Base-by-base conservation (phyloP, 2,888 invertebrate species). In the Athalia cordata region DNA sequence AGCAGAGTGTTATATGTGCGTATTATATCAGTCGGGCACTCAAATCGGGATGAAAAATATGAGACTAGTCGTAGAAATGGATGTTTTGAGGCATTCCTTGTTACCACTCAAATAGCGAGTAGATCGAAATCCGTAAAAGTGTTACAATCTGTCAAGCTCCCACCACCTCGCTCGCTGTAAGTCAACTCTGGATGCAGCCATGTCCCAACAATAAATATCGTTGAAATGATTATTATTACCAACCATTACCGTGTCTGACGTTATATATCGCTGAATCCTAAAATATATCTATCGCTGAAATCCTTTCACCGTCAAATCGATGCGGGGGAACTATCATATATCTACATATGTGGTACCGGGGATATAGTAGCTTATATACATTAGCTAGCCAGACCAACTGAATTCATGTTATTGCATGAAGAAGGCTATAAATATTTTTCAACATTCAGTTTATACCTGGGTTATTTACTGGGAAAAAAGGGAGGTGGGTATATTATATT, bases 151-250 rank as follows among this genome's bases (percentile, higher is more conserved):
- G 72, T 72, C 72, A 72, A 59, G 47, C 72, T 43, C 29, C 29
- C 62, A 45, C 57, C 72, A 8, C 59, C 49, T 47, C 8, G 47
- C 57, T 45, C 5, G 11, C 59, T 57, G 57, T 72, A 47, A 72
- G 59, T 49, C 52, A 59, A 45, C 59, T 59, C 59, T 29, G 70
- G 59, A 29, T 29, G 29, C 29, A 29, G 67, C 65, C 13, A 65
- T 67, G 61, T 78, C 55, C 47, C 61, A 77, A 78, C 80, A 72
- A 81, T 81, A 81, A 82, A 81, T 81, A 82, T 81, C 66, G 77
- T 47, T 76, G 67, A 79, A 79, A 82, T 80, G 79, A 79, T 82
- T 81, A 81, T 82, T 81, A 81, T 81, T 82, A 78, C 66, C 62
- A 52, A 68, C 77, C 79, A 72, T 72, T 72, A 72, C 47, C 57